Percentiles rank a stretch among this genome's conserved stretches.
phyloP scores from a whole-genome alignment of 2,113 vertebrate species.

The Pedionomus torquatus region DNA sequence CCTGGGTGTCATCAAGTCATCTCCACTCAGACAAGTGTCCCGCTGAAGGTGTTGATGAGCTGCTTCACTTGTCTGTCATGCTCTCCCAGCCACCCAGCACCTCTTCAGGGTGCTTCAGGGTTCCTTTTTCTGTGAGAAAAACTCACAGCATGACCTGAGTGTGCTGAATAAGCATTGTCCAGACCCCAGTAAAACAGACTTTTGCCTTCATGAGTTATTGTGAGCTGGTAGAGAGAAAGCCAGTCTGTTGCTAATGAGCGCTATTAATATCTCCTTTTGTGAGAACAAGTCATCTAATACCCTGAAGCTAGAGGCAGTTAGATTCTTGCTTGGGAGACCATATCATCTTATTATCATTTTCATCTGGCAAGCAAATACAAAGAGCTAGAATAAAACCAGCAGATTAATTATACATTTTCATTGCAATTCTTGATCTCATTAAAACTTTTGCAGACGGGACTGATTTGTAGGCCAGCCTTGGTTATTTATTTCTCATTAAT shows the following conservation, averaged over 20 bases:
- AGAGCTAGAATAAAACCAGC: not conserved
- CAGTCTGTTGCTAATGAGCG: not conserved
- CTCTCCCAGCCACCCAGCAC: not conserved
- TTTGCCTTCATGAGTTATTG: not conserved
- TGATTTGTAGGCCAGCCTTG: not conserved
- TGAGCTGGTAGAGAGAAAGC: not conserved
- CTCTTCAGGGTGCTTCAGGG: not conserved
- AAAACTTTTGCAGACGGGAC: not conserved
- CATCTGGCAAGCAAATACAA: constrained; percentile 32
- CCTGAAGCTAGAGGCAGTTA: constrained; percentile 22
- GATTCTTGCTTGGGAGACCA: constrained; percentile 7
- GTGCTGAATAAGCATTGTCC: not conserved
- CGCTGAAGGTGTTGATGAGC: not conserved
- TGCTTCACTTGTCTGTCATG: not conserved
- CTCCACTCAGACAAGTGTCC: fast-evolving
- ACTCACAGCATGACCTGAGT: not conserved
- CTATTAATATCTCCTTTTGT: constrained; percentile 46
- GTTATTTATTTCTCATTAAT: not conserved
- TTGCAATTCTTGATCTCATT: not conserved
- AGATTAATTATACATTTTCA: constrained; percentile 8
- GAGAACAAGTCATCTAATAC: constrained; percentile 28
- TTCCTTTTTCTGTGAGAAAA: not conserved
- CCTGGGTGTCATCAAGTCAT: not conserved
- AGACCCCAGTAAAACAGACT: not conserved
- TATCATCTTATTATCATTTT: constrained; percentile 41